Percentiles rank a stretch among this genome's conserved stretches.
Conservation (phyloP, 2,113 vertebrate species). For the Lates calcarifer region DNA sequence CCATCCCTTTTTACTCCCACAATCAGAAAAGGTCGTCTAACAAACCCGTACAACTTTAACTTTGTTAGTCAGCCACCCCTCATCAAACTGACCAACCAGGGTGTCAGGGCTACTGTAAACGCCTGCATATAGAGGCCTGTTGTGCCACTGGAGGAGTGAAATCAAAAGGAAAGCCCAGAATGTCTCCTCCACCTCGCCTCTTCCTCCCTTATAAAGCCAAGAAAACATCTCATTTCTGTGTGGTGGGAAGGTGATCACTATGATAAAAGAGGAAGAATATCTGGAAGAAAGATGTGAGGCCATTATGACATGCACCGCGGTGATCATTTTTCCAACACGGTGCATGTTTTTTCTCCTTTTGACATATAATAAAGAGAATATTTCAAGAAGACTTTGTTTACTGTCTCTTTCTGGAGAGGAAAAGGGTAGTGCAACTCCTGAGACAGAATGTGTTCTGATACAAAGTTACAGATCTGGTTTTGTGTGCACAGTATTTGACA, state of each 20-base stretch:
- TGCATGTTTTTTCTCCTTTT: neutral
- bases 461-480: too few species aligned
- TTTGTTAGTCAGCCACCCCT: slow-evolving; percentile 50
- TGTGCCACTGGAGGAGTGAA: slow-evolving; percentile 48
- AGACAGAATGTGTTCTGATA: too few species aligned
- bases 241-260: slow-evolving; percentile 20
- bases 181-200: slow-evolving; percentile 29
- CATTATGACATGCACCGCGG: neutral
- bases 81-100: slow-evolving; percentile 43
- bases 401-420: neutral
- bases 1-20: slow-evolving; percentile 42
- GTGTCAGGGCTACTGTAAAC: slow-evolving; percentile 24
- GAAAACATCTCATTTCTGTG: slow-evolving; percentile 28
- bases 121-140: slow-evolving; percentile 35
- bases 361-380: neutral
- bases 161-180: slow-evolving; percentile 53
- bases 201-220: slow-evolving; percentile 27
- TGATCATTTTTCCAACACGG: neutral
- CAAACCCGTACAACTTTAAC: slow-evolving; percentile 21
- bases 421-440: neutral
- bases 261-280: slow-evolving; percentile 12
- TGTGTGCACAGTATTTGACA: neutral
- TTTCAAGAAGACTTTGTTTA: neutral
- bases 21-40: slow-evolving; percentile 31
- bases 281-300: slow-evolving; percentile 3